Conservation (phyloP, 1,140 invertebrate species). For the Ooceraea biroi region DNA sequence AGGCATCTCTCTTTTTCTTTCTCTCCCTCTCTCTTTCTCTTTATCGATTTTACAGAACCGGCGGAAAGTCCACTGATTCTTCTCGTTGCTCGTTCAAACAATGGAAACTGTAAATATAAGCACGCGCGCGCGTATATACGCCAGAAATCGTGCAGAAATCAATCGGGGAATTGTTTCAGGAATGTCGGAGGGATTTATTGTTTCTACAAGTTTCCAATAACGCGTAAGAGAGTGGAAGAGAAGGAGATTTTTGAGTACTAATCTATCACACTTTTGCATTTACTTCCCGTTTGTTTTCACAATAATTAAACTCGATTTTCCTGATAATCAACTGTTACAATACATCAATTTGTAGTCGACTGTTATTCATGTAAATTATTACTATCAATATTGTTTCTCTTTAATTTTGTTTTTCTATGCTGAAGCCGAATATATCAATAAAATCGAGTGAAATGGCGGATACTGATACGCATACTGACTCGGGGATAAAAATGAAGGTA, state of each 20-base stretch:
- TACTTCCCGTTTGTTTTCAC: neutral
- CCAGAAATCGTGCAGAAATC: constrained; percentile 16
- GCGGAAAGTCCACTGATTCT: constrained; percentile 34
- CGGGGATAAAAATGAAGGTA: constrained; percentile 38
- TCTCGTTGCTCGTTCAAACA: constrained; percentile 29
- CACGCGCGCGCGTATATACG: neutral
- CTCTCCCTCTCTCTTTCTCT: neutral
- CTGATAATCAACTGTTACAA: neutral
- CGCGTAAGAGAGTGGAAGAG: neutral
- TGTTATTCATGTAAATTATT: neutral
- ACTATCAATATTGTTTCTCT: neutral
- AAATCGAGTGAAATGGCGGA: neutral
- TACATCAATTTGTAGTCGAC: neutral
- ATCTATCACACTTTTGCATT: neutral
- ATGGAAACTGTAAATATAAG: constrained; percentile 46
- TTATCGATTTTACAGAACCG: constrained; percentile 42
- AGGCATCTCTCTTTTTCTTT: neutral
- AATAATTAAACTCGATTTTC: neutral
- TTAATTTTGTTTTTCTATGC: neutral
- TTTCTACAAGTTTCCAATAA: constrained; percentile 9
- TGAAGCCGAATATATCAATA: neutral
- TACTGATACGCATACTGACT: constrained; percentile 25
- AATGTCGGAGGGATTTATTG: neutral
- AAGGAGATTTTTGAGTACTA: neutral
- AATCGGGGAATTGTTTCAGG: constrained; percentile 12